Percentiles rank a stretch among this genome's conserved stretches.
These are phyloP conservation scores for Deroplatys truncata DNA, from an alignment of 2,888 invertebrate species.

Conservation along the genomic window DNA sequence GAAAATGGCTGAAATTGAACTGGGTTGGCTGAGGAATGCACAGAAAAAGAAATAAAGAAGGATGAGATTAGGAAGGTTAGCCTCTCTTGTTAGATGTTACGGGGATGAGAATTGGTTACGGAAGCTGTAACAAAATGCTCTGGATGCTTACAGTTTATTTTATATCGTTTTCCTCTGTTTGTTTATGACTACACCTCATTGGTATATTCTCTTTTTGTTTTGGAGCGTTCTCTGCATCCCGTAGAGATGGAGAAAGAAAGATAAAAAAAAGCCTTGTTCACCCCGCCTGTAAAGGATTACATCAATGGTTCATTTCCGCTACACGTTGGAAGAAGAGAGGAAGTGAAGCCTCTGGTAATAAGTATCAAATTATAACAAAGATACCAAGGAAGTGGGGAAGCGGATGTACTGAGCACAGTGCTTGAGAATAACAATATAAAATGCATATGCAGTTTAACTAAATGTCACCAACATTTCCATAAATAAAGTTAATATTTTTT, in stretches of 20 bases:
- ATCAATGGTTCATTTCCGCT: not conserved
- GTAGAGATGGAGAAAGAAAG: not conserved
- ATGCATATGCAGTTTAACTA: too few species aligned
- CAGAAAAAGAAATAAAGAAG: not conserved
- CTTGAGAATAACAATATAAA: too few species aligned
- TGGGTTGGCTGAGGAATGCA: not conserved
- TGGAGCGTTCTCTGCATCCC: not conserved
- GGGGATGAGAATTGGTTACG: not conserved
- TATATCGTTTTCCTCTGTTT: not conserved
- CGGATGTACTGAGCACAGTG: too few species aligned
- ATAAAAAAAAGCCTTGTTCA: not conserved
- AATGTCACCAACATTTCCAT: too few species aligned
- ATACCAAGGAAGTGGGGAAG: not conserved
- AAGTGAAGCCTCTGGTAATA: not conserved
- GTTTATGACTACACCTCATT: not conserved
- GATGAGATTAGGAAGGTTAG: not conserved
- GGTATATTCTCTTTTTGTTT: not conserved
- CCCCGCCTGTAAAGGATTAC: not conserved
- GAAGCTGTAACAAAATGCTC: not conserved
- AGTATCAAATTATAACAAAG: not conserved
- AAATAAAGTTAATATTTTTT: too few species aligned
- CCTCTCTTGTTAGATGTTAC: not conserved
- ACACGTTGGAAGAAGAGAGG: not conserved
- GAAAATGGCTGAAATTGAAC: conserved; percentile 19
- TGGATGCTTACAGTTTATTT: not conserved